Percentiles rank a stretch among this genome's conserved stretches.
These are phyloP conservation scores for Biston betularia DNA, from an alignment of 2,888 invertebrate species.

Conservation along the genomic window DNA sequence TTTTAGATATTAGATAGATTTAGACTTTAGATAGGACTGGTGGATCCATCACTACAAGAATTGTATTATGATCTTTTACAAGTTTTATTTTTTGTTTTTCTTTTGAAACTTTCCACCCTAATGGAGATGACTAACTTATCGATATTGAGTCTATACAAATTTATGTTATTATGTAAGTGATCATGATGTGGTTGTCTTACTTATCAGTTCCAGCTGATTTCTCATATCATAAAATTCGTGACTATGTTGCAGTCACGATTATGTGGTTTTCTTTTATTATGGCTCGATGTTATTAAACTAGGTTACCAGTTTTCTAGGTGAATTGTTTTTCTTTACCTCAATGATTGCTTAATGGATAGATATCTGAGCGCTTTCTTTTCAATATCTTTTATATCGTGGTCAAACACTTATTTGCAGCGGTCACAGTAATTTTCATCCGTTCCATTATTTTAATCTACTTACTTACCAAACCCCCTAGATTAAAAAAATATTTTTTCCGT, in stretches of 20 bases:
- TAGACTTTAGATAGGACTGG: too few species aligned
- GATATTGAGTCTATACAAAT: too few species aligned
- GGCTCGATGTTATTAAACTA: constrained; percentile 19
- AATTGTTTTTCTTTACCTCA: constrained; percentile 26
- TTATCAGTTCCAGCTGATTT: not conserved
- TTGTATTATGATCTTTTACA: too few species aligned
- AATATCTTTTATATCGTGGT: constrained; percentile 19
- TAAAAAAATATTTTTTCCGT: too few species aligned
- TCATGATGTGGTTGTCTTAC: not conserved
- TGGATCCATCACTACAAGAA: too few species aligned
- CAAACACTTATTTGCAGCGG: constrained; percentile 21
- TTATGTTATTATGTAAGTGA: not conserved
- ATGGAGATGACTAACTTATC: too few species aligned
- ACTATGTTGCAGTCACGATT: constrained; percentile 33
- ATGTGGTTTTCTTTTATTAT: constrained; percentile 22
- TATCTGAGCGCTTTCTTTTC: constrained; percentile 18
- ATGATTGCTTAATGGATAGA: not conserved
- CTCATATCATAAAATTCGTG: constrained; percentile 13
- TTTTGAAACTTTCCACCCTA: too few species aligned
- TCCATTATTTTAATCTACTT: too few species aligned
- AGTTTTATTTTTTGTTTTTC: too few species aligned
- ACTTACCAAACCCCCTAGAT: too few species aligned
- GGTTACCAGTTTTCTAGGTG: constrained; percentile 30
- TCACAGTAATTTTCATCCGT: not conserved
- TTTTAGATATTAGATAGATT: too few species aligned